Conservation (phyloP, 2,113 vertebrate genomes). For the Petrocephalus zakoni region DNA sequence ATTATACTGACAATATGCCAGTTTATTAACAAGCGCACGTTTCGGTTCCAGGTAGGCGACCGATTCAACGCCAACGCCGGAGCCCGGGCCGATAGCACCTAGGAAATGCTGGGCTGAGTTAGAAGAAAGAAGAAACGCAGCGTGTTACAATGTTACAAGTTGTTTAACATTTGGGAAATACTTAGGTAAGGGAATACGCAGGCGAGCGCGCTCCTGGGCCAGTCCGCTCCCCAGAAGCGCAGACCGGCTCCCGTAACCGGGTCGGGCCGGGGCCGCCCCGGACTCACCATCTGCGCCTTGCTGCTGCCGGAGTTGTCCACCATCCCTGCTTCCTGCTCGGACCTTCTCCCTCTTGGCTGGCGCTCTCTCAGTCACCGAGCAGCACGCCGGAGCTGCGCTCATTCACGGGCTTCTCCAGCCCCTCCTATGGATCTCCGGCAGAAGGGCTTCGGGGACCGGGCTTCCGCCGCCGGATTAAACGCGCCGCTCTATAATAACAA, state of each 20-base stretch:
- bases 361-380: constrained; percentile 53
- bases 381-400: constrained; percentile 43
- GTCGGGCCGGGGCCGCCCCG: too few relatives aligned
- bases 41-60: background rate
- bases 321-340: constrained; percentile 59
- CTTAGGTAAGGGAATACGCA: background rate
- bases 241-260: too few relatives aligned
- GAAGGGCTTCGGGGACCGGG: background rate
- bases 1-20: background rate
- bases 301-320: constrained; percentile 67
- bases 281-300: constrained; percentile 69
- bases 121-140: background rate
- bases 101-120: background rate
- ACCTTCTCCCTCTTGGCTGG: constrained; percentile 50
- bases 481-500: background rate
- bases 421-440: constrained; percentile 14
- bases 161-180: background rate
- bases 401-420: constrained; percentile 20
- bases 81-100: background rate
- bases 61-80: background rate
- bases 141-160: background rate
- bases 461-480: constrained; percentile 6
- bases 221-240: background rate
- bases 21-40: background rate
- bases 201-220: background rate